Evolutionary conservation across 1,140 invertebrate species (phyloP), one percentile per base, ranked within the genome.

Genomic region (Grapholita molesta): DNA sequence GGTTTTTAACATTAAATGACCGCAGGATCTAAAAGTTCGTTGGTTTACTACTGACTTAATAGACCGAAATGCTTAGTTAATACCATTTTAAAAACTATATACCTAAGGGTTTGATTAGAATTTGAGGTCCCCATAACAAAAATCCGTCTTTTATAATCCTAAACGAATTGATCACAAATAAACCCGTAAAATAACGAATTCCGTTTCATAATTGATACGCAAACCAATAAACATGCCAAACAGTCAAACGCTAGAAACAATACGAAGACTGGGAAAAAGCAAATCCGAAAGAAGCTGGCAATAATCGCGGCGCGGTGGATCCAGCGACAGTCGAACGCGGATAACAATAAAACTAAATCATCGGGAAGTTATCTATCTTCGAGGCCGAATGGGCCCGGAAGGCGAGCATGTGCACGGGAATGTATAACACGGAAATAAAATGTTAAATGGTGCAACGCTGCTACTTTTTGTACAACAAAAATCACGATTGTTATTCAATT

Each of bases 311-410:
- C 70, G 65, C 55, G 66, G 73, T 80, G 78, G 87, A 80, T 77
- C 71, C 76, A 77, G 86, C 86, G 42, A 48, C 42, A 48, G 42
- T 48, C 42, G 42, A 48, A 48, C 21, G 85, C 86, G 88, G 78
- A 88, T 88, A 77, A 90, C 84, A 91, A 89, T 91, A 91, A 91
- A 91, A 89, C 82, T 91, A 91, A 89, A 89, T 91, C 88, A 89
- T 83, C 73, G 79, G 83, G 78, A 77, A 82, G 82, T 73, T 75
- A 53, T 73, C 80, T 81, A 80, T 80, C 86, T 88, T 84, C 78
- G 79, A 72, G 73, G 79, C 75, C 82, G 86, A 48, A 48, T 48
- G 85, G 86, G 86, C 88, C 87, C 87, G 87, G 87, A 89, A 86
- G 85, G 83, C 81, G 75, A 75, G 66, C 86, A 75, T 86, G 85